Base-by-base conservation (phyloP, 2,797 vertebrate species). In the Sciaenops ocellatus region DNA sequence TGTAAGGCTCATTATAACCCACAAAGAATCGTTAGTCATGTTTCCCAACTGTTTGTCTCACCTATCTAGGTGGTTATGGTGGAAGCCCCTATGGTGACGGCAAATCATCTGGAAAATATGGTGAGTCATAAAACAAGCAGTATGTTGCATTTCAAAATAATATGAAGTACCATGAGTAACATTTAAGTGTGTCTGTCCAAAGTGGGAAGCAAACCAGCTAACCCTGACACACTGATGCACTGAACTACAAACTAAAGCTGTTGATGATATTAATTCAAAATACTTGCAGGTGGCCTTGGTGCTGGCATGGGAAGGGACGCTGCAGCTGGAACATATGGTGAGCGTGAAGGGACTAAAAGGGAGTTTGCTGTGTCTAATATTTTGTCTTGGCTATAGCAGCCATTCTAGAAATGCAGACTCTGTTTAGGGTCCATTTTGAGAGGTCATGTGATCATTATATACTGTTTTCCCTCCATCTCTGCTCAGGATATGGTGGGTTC, bases 21-120 rank as follows among this genome's bases (percentile, higher is more conserved):
- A 30, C 17, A 56, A 22, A 51, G n/a, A 61, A 51, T 60, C 44
- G 54, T 48, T 50, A 68, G 30, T 73, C 18, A 15, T 22, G 2
- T 48, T 4, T 65, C 56, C 3, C 6, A 44, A 70, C 6, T 68
- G 22, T 47, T 62, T 67, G 6, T 85, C 15, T 69, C 9, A n/a
- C 18, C 10, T 51, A 4, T 78, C 20, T 74, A 95, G 93, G 92
- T 41, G 93, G 91, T 41, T 87, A 89, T 77, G 86, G 82, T 64
- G 83, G 66, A 47, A 81, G 82, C 15, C 71, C 86, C 13, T 86
- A 90, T 57, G 80, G 60, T 66, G 81, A 85, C 9, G 60, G 78
- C 6, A 93, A 93, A 83, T 64, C 80, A 9, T 44, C 71, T 65
- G 83, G 85, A 80, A 91, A 90, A 80, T 90, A 94, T 69, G 90